Evolutionary conservation across 2,113 vertebrate species (phyloP).

Genomic region (Saccopteryx leptura): DNA sequence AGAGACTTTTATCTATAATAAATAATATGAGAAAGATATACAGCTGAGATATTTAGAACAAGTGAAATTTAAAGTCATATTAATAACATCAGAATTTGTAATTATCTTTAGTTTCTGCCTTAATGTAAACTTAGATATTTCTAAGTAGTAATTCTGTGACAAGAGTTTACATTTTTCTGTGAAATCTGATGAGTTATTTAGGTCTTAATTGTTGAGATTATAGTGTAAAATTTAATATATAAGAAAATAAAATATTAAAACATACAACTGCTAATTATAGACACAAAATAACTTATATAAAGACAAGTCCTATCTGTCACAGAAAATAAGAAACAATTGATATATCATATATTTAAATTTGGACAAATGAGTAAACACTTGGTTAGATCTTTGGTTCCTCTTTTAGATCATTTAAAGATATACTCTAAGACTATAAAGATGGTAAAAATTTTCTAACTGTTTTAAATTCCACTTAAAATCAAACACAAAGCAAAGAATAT

Average conservation of each 20-base stretch:
- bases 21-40: neutral
- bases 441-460: neutral
- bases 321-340: neutral
- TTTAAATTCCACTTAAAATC: neutral
- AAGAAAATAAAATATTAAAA: slow-evolving; percentile 42
- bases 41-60: neutral
- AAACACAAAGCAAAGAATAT: neutral
- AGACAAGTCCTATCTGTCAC: neutral
- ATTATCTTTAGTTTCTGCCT: neutral
- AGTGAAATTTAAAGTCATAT: neutral
- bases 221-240: neutral
- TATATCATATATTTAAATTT: neutral
- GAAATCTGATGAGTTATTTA: neutral
- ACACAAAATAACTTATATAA: neutral
- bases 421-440: neutral
- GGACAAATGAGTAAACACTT: neutral
- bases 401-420: neutral
- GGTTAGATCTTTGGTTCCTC: neutral
- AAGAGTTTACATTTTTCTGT: slow-evolving; percentile 22
- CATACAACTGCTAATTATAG: neutral
- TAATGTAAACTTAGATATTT: neutral
- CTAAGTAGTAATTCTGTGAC: neutral
- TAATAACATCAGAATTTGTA: neutral
- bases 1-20: neutral
- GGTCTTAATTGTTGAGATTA: neutral